These are phyloP conservation scores for Neoitamus cyanurus DNA, from an alignment of 2,888 invertebrate species.

Conservation along the genomic window DNA sequence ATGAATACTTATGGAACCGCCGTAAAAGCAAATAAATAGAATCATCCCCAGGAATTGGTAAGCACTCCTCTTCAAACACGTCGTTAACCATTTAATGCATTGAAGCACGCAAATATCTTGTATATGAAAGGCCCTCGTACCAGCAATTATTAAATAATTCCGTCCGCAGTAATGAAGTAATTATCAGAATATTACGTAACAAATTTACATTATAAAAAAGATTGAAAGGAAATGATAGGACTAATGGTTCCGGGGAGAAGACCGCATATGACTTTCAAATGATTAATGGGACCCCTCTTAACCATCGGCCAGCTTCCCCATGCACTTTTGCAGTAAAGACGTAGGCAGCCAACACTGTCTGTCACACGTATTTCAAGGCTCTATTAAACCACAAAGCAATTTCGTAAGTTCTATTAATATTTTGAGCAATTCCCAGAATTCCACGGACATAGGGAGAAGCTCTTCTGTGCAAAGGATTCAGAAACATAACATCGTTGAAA, in stretches of 20 bases:
- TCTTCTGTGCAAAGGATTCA: not conserved
- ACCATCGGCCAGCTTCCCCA: not conserved
- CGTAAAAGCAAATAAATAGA: not conserved
- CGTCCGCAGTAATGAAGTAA: not conserved
- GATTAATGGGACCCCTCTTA: not conserved
- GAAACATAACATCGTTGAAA: not conserved
- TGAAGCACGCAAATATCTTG: not conserved
- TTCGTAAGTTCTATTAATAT: not conserved
- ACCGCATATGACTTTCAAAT: not conserved
- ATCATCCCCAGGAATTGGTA: not conserved
- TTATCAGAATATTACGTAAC: not conserved
- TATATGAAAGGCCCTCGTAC: not conserved
- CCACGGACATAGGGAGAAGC: not conserved
- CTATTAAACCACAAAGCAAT: not conserved
- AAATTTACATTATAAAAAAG: not conserved
- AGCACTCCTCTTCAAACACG: not conserved
- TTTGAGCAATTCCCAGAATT: not conserved
- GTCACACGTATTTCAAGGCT: not conserved
- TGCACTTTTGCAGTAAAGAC: not conserved
- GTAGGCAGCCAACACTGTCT: not conserved
- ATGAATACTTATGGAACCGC: not conserved
- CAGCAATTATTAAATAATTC: not conserved
- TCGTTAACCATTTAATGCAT: not conserved
- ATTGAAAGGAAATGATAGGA: not conserved
- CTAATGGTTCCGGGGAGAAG: not conserved